These are phyloP conservation scores for Craterocephalus amniculus DNA, from an alignment of 2,797 vertebrate species.

Conservation along the genomic window DNA sequence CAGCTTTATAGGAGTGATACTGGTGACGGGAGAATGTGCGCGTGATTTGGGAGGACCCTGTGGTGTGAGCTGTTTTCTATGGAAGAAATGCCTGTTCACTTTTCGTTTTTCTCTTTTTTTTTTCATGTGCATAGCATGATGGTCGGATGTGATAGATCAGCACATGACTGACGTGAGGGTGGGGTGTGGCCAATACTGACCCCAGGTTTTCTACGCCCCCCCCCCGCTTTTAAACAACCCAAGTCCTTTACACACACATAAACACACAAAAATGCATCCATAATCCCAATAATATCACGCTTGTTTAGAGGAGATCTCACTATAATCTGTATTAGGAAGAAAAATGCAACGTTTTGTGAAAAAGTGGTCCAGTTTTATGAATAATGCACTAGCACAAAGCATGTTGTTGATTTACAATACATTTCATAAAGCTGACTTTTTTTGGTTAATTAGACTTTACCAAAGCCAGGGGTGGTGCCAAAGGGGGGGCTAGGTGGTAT, in stretches of 20 bases:
- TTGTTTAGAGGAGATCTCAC: background rate
- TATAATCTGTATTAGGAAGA: background rate
- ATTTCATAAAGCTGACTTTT: too few relatives aligned
- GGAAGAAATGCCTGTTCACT: background rate
- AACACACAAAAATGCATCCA: slow-evolving; percentile 14
- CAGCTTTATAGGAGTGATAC: slow-evolving; percentile 15
- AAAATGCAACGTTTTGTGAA: background rate
- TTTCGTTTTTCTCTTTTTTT: too few relatives aligned
- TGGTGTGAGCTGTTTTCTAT: slow-evolving; percentile 17
- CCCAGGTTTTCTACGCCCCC: background rate
- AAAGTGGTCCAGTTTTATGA: background rate
- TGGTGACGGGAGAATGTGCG: slow-evolving; percentile 25
- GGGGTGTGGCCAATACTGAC: slow-evolving; percentile 52
- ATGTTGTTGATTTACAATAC: background rate
- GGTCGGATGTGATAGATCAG: slow-evolving; percentile 30
- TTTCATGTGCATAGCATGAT: background rate
- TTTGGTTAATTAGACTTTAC: background rate
- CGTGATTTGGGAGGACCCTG: slow-evolving; percentile 4
- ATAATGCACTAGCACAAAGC: background rate
- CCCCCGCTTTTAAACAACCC: too few relatives aligned
- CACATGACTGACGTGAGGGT: slow-evolving; percentile 31
- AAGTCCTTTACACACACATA: slow-evolving; percentile 10
- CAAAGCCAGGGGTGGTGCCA: background rate
- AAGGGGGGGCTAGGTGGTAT: too few relatives aligned
- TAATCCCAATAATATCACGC: too few relatives aligned